phyloP scores from a whole-genome alignment of 2,797 vertebrate genomes.

The Eulemur rubriventer region DNA sequence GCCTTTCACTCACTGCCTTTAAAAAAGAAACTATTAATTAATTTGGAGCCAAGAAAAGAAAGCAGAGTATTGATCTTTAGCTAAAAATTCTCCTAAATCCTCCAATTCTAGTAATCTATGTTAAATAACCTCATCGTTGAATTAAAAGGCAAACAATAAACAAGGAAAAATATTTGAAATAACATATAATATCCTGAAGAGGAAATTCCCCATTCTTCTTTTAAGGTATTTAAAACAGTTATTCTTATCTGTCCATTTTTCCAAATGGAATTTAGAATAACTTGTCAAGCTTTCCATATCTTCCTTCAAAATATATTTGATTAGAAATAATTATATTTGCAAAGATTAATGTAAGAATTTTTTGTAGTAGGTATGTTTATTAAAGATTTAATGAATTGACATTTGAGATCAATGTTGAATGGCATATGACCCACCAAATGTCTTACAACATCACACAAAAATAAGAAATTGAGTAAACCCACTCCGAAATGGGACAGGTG shows the following conservation, averaged over 20 bases:
- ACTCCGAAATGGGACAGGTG: background rate
- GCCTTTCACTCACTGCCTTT: conserved; percentile 37
- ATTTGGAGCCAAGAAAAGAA: background rate
- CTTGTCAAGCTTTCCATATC: background rate
- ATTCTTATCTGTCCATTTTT: background rate
- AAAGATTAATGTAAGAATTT: background rate
- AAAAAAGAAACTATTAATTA: conserved; percentile 52
- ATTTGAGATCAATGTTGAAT: background rate
- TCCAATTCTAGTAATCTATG: background rate
- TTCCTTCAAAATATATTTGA: background rate
- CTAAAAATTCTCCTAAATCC: conserved; percentile 24
- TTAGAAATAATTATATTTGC: conserved; percentile 35
- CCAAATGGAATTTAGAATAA: conserved; percentile 30
- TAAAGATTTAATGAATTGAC: background rate
- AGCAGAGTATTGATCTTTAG: background rate
- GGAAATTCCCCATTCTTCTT: background rate
- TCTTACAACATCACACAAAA: background rate
- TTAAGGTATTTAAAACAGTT: background rate
- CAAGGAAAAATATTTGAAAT: background rate
- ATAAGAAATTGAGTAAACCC: background rate
- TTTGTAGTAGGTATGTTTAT: background rate
- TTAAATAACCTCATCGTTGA: background rate
- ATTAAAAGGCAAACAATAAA: conserved; percentile 40
- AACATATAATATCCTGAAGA: background rate
- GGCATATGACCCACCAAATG: background rate